Conservation (phyloP, 2,113 vertebrate species). For the Castor canadensis region DNA sequence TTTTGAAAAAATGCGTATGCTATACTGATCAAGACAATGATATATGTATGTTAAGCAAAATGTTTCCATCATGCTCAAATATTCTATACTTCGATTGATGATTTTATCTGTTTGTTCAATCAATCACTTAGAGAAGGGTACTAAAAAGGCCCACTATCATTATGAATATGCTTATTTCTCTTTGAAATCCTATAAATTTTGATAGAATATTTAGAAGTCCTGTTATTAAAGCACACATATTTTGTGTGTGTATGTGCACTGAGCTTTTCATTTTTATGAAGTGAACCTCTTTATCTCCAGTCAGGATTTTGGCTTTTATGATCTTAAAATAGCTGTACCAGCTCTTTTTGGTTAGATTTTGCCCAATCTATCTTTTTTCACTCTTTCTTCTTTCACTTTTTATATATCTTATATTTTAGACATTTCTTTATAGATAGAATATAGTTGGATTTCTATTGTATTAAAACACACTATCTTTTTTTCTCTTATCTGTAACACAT, state of each 20-base stretch:
- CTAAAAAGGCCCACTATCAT: not conserved
- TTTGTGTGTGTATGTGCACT: not conserved
- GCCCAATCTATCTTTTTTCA: not conserved
- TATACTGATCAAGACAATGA: not conserved
- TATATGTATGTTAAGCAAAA: not conserved
- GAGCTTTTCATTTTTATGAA: not conserved
- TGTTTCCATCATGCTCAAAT: not conserved
- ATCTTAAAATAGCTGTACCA: conserved; percentile 11
- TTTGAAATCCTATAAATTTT: not conserved
- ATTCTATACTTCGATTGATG: not conserved
- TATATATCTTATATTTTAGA: not conserved
- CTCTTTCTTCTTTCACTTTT: not conserved
- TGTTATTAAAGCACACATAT: not conserved
- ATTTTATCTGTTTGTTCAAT: not conserved
- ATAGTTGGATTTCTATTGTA: not conserved
- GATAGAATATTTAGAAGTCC: not conserved
- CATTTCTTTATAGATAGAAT: not conserved
- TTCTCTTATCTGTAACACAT: not conserved
- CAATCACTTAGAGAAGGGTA: not conserved
- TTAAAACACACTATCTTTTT: not conserved
- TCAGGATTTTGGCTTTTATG: not conserved
- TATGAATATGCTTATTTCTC: not conserved
- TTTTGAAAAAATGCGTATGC: not conserved
- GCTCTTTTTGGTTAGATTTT: conserved; percentile 22
- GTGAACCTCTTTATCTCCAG: not conserved